Conservation (phyloP, 2,888 invertebrate genomes). For the Cryptophagus acutangulus region DNA sequence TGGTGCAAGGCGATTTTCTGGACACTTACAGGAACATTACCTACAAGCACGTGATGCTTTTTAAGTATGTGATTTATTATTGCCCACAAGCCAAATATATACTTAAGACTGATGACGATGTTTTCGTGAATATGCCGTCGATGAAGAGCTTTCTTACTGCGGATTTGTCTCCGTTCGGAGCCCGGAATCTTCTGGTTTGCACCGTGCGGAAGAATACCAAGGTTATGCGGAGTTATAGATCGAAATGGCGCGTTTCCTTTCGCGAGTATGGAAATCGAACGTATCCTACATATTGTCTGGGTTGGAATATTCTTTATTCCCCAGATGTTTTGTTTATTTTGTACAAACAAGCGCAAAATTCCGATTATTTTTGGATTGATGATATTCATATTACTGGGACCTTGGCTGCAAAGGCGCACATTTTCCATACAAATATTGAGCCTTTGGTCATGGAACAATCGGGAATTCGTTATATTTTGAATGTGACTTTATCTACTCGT, state of each 20-base stretch:
- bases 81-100: slow-evolving; percentile 63
- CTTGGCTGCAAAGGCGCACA: slow-evolving; percentile 53
- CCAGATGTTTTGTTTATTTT: slow-evolving; percentile 53
- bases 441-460: slow-evolving; percentile 26
- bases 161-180: slow-evolving; percentile 58
- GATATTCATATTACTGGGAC: slow-evolving; percentile 67
- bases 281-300: slow-evolving; percentile 75
- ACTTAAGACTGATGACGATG: slow-evolving; percentile 74
- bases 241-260: slow-evolving; percentile 73
- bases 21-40: slow-evolving; percentile 80
- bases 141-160: slow-evolving; percentile 56
- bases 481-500: slow-evolving; percentile 32
- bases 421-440: slow-evolving; percentile 51
- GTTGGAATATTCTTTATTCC: slow-evolving; percentile 59
- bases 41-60: slow-evolving; percentile 76
- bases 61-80: slow-evolving; percentile 70
- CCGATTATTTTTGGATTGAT: slow-evolving; percentile 69
- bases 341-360: slow-evolving; percentile 53
- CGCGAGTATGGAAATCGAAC: slow-evolving; percentile 58
- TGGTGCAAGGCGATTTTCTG: slow-evolving; percentile 71
- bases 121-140: slow-evolving; percentile 64
- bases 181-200: slow-evolving; percentile 61
- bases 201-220: slow-evolving; percentile 41
- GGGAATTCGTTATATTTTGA: slow-evolving; percentile 21
- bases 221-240: slow-evolving; percentile 53